Evolutionary conservation across 2,797 vertebrate species (phyloP), one percentile per base, ranked within the genome.

Genomic region (Silurus lanzhouensis): DNA sequence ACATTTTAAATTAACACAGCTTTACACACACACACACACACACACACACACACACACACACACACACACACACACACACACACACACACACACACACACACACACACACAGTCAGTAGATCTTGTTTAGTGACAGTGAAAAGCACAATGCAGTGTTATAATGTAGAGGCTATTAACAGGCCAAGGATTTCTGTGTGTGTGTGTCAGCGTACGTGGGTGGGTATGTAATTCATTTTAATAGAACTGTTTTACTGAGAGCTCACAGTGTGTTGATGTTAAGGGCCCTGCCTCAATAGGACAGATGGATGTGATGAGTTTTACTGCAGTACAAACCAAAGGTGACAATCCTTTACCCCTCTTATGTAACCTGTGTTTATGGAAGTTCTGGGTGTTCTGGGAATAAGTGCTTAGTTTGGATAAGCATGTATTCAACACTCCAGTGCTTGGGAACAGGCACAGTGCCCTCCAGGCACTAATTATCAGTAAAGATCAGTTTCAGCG

Each of bases 121-220:
- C 91, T 91, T 80, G 79, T 86, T 89, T 91, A 91, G 92, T 88
- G 55, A 83, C 81, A 44, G 27, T 66, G 82, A 31, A 79, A 85
- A 81, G 57, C 63, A 81, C 76, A 74, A 25, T 8, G n/a, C 46
- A 55, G 12, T 14, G 3, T 67, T 81, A 60, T 58, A 60, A 63
- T 44, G 63, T 79, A 81, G 63, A 84, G 66, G 85, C 81, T 76
- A 64, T 83, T 83, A 83, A 88, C 77, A 85, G 83, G 31, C 77
- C 76, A 48, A 44, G 46, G 12, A 2, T 64, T 15, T 81, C 81
- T 82, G 84, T 81, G 82, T 79, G 78, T 68, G 48, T 81, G 61
- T 70, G 52, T 86, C 60, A 3, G 38, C 44, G 64, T 20, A 9
- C 22, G 60, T 67, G 74, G n/a, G 52, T 48, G 81, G 70, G 55